phyloP scores from a whole-genome alignment of 2,113 vertebrate genomes.

The Paratilapia polleni region DNA sequence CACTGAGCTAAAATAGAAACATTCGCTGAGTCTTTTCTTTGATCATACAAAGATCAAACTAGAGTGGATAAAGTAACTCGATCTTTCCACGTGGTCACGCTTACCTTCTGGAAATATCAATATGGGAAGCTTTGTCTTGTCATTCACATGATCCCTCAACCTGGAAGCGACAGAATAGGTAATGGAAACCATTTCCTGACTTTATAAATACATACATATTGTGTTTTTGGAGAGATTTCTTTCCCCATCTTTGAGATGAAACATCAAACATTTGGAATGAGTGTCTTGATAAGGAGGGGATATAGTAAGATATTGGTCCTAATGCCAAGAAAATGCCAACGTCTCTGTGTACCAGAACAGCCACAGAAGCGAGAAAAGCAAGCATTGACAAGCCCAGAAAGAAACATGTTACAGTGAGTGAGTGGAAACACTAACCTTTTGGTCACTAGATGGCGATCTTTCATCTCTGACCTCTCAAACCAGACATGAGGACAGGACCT shows the following conservation, averaged over 20 bases:
- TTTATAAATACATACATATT: slow-evolving; percentile 5
- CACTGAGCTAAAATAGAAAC: slow-evolving; percentile 18
- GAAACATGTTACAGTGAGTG: background rate
- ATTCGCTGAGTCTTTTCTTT: background rate
- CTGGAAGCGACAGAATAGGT: slow-evolving; percentile 74
- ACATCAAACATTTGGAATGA: slow-evolving; percentile 27
- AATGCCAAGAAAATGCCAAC: slow-evolving; percentile 33
- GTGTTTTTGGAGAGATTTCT: background rate
- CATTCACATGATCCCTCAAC: slow-evolving; percentile 89
- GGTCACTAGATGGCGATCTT: slow-evolving; percentile 95
- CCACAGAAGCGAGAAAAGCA: background rate
- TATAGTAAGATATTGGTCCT: background rate
- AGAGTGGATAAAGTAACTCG: slow-evolving; percentile 1
- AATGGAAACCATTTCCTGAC: slow-evolving; percentile 29
- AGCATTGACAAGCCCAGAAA: background rate
- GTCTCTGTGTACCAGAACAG: background rate
- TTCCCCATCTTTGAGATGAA: background rate
- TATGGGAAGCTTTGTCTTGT: slow-evolving; percentile 94
- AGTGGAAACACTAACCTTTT: slow-evolving; percentile 82
- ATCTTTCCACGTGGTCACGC: slow-evolving; percentile 2
- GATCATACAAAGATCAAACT: slow-evolving; percentile 5
- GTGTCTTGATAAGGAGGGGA: background rate
- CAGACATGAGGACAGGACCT: slow-evolving; percentile 96
- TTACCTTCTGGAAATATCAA: slow-evolving; percentile 87
- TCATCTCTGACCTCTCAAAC: slow-evolving; percentile 97